Evolutionary conservation across 2,888 invertebrate genomes (phyloP), one percentile per base, ranked within the genome.

Genomic region (Sycophila texana): DNA sequence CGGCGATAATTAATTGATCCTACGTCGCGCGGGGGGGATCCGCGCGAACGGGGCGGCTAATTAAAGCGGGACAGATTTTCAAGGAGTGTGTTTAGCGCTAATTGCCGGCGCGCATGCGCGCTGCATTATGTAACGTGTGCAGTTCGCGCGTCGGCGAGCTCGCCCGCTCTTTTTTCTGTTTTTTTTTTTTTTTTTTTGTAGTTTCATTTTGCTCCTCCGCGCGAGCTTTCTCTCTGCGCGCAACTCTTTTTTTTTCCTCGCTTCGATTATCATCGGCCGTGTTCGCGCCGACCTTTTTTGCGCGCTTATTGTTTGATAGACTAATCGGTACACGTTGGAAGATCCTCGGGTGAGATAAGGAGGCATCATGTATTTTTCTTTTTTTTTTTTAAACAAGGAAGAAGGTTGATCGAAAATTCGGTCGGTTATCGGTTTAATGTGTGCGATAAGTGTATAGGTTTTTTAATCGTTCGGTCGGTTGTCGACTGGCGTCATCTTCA

Each of bases 61-160:
- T 81, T 74, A 80, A 66, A 74, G 26, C 74, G 47, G 70, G 77
- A 77, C 73, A 60, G 57, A 80, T 76, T 80, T 39, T 70, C 58
- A 68, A 70, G 39, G 66, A 60, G 74, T 72, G 71, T 75, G 79
- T 72, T 80, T 76, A 76, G 73, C 76, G 76, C 20, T 80, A 80
- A 80, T 80, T 80, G 58, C 73, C 58, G 12, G 70, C 63, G 16
- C 14, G 39, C 49, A 53, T n/a, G 18, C n/a, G 47, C 47, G 2
- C 5, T 47, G 47, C n/a, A 63, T 26, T 22, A 14, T 58, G 5
- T 22, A 26, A 60, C 20, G 20, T 1, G 13, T 1, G 13, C 14
- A 14, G 26, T 16, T 26, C 60, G 60, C 60, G 58, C 58, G 53
- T 63, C 30, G 60, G 47, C 71, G 61, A 4, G 55, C 20, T 57